These are phyloP conservation scores for Rhynchomys soricoides DNA, from an alignment of 2,113 vertebrate genomes.

Conservation along the genomic window DNA sequence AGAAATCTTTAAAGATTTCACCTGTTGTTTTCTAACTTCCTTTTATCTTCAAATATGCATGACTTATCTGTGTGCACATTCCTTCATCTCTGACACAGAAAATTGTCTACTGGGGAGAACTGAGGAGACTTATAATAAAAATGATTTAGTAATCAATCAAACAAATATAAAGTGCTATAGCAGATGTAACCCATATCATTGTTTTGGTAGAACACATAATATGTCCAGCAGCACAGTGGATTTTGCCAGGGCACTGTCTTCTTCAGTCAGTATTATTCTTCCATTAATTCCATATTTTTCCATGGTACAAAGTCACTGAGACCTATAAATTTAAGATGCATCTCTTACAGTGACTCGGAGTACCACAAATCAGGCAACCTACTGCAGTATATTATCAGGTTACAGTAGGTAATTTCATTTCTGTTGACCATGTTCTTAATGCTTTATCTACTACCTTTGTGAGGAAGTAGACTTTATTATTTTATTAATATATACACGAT, in stretches of 20 bases:
- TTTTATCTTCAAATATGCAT: not conserved
- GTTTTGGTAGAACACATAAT: slow-evolving; percentile 63
- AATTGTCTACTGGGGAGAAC: slow-evolving; percentile 48
- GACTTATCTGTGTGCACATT: not conserved
- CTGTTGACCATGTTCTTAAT: not conserved
- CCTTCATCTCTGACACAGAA: slow-evolving; percentile 23
- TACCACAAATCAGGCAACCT: not conserved
- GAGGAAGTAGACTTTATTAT: not conserved
- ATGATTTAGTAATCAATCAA: slow-evolving; percentile 18
- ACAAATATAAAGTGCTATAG: slow-evolving; percentile 36
- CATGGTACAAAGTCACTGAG: not conserved
- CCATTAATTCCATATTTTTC: slow-evolving; percentile 14
- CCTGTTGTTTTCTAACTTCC: not conserved
- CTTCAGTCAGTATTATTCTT: slow-evolving; percentile 55
- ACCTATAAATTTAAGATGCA: not conserved
- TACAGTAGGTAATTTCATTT: not conserved
- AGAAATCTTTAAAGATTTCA: slow-evolving; percentile 39
- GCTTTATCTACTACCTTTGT: not conserved
- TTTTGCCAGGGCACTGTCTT: slow-evolving; percentile 44
- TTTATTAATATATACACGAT: not conserved
- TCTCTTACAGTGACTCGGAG: not conserved
- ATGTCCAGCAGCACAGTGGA: slow-evolving; percentile 62
- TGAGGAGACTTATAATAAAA: not conserved
- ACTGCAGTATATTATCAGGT: not conserved
- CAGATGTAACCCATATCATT: slow-evolving; percentile 48